Percentiles rank a stretch among this genome's conserved stretches.
These are phyloP conservation scores for Gopherus flavomarginatus DNA, from an alignment of 2,113 vertebrate species.

Conservation along the genomic window DNA sequence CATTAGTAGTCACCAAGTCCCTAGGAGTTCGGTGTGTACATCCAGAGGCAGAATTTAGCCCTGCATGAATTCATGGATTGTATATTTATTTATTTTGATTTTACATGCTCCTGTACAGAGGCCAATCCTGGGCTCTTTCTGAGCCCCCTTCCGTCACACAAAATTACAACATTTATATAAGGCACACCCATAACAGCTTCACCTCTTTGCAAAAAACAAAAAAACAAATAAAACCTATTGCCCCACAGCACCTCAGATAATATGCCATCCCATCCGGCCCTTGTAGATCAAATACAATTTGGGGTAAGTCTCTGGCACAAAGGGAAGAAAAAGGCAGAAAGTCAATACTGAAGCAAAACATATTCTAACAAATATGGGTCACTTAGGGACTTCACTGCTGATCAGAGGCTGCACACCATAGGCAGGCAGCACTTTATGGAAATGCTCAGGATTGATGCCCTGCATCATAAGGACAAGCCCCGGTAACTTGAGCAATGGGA, in stretches of 20 bases:
- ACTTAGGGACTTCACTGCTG: neutral
- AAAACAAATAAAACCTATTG: neutral
- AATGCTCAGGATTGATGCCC: neutral
- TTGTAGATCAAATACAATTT: neutral
- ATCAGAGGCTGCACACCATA: neutral
- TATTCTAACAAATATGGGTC: neutral
- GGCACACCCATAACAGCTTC: neutral
- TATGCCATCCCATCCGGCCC: neutral
- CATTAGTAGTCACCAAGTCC: neutral
- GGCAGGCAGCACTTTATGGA: neutral
- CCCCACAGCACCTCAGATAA: neutral
- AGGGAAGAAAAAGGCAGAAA: neutral
- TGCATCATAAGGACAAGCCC: neutral
- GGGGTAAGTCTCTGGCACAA: neutral
- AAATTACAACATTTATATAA: neutral
- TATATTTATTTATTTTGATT: neutral
- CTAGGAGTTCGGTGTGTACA: neutral
- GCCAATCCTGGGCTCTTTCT: neutral
- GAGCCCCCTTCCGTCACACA: neutral
- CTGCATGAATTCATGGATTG: neutral
- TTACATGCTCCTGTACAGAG: neutral
- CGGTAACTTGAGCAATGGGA: neutral
- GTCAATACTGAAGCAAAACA: accelerated
- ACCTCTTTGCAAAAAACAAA: slow-evolving; percentile 19
- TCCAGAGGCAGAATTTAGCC: neutral